Conservation (phyloP, 2,113 vertebrate species). For the Pristiophorus japonicus region DNA sequence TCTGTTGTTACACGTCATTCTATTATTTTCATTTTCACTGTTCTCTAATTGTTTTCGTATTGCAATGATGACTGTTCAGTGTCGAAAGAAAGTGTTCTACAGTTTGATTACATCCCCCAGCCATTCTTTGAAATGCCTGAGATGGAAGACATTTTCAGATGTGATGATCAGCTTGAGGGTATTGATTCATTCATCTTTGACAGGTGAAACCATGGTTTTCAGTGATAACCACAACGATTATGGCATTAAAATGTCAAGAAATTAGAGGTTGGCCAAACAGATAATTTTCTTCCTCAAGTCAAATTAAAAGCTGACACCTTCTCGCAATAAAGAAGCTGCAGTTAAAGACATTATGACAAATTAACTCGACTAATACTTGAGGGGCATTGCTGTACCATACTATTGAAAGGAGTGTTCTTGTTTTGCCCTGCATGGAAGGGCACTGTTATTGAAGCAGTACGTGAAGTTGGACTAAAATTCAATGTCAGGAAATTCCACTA, state of each 20-base stretch:
- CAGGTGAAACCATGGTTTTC: conserved; percentile 70
- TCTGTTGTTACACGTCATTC: neutral
- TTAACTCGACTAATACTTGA: conserved; percentile 75
- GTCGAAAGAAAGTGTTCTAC: conserved; percentile 27
- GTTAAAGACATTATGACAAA: conserved; percentile 76
- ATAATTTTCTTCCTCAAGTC: conserved; percentile 77
- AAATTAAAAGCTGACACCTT: conserved; percentile 73
- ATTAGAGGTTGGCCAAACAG: conserved; percentile 80
- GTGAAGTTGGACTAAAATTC: neutral
- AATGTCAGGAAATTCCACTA: neutral
- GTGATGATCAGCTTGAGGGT: conserved; percentile 62
- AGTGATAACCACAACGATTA: conserved; percentile 81
- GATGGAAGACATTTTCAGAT: conserved; percentile 54
- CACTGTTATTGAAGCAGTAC: neutral
- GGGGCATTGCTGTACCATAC: conserved; percentile 72
- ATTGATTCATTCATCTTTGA: conserved; percentile 80
- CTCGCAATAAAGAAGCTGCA: conserved; percentile 68
- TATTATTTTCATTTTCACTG: neutral
- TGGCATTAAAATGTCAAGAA: conserved; percentile 86
- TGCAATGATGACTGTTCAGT: conserved; percentile 40
- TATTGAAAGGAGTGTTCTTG: conserved; percentile 50
- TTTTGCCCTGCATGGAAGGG: neutral
- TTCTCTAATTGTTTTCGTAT: neutral
- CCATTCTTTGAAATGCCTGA: conserved; percentile 39
- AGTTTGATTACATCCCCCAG: conserved; percentile 12